phyloP scores from a whole-genome alignment of 2,797 vertebrate genomes.

The Synanceia verrucosa region DNA sequence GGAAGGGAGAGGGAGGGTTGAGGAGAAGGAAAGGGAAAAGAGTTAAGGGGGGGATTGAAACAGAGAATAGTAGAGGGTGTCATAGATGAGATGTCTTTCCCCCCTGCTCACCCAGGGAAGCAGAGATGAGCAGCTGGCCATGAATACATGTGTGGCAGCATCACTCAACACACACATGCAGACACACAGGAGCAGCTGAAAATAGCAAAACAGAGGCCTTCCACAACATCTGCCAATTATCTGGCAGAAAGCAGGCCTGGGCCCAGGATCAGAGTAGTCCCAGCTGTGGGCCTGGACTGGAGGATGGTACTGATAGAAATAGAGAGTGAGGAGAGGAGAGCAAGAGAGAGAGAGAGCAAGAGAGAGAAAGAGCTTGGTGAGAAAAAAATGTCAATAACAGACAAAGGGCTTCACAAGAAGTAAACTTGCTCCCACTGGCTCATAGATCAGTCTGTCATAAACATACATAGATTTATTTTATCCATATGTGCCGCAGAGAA shows the following conservation, averaged over 20 bases:
- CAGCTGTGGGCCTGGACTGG: slow-evolving; percentile 71
- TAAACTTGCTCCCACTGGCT: slow-evolving; percentile 55
- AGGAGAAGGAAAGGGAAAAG: slow-evolving; percentile 31
- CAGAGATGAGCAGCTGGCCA: slow-evolving; percentile 78
- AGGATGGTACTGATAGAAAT: slow-evolving; percentile 66
- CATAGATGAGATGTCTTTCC: slow-evolving; percentile 55
- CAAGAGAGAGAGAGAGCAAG: slow-evolving; percentile 12
- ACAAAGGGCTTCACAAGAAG: slow-evolving; percentile 71
- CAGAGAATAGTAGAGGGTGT: slow-evolving; percentile 44
- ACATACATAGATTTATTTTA: slow-evolving; percentile 78
- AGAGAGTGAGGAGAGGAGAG: slow-evolving; percentile 35
- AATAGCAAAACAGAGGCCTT: slow-evolving; percentile 74
- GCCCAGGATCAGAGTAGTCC: slow-evolving; percentile 73
- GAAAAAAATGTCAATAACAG: slow-evolving; percentile 70
- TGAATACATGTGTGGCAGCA: slow-evolving; percentile 70
- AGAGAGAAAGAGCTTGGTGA: slow-evolving; percentile 35
- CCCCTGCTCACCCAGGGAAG: slow-evolving; percentile 47
- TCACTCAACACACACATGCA: slow-evolving; percentile 47
- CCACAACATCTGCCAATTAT: slow-evolving; percentile 84
- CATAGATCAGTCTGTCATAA: slow-evolving; percentile 76
- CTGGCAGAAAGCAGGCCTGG: slow-evolving; percentile 69
- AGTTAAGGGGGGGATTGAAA: slow-evolving; percentile 6
- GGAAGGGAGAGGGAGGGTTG: slow-evolving; percentile 33
- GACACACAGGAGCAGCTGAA: slow-evolving; percentile 65
- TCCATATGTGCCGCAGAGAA: slow-evolving; percentile 72